phyloP scores from a whole-genome alignment of 2,888 invertebrate genomes.

The Gastrophysa polygoni region DNA sequence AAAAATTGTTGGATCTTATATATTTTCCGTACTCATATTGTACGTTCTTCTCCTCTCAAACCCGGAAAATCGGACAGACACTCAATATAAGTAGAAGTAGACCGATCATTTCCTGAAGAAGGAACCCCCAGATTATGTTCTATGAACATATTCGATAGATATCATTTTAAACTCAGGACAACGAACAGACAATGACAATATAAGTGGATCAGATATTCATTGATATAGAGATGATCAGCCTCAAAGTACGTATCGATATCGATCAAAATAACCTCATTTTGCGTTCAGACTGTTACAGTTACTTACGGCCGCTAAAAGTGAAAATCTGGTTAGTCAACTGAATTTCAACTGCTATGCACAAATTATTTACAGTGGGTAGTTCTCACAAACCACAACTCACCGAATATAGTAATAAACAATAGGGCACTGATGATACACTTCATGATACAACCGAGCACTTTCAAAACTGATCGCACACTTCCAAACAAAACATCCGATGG shows the following conservation, averaged over 20 bases:
- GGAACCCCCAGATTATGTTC: no score
- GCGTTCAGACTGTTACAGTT: not conserved
- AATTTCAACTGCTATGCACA: not conserved
- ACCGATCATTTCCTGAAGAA: no score
- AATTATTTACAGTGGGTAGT: constrained; percentile 12
- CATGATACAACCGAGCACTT: constrained; percentile 42
- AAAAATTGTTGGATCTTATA: no score
- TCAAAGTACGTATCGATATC: not conserved
- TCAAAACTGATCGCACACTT: constrained; percentile 27
- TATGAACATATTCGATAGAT: no score
- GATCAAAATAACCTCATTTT: not conserved
- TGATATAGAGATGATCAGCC: no score
- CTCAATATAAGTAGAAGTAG: no score
- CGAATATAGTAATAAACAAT: constrained; percentile 45
- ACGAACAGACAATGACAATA: no score
- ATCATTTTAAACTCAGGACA: no score
- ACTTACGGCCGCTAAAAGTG: not conserved
- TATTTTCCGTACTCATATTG: no score
- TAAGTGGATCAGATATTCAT: no score
- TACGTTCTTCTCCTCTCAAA: no score
- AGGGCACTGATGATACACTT: constrained; percentile 44
- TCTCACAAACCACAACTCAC: constrained; percentile 29
- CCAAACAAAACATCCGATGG: constrained; percentile 22
- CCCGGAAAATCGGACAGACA: no score
- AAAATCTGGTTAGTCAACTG: not conserved